Evolutionary conservation across 2,113 vertebrate genomes (phyloP), one percentile per base, ranked within the genome.

Genomic region (Pelvicachromis taeniatus): DNA sequence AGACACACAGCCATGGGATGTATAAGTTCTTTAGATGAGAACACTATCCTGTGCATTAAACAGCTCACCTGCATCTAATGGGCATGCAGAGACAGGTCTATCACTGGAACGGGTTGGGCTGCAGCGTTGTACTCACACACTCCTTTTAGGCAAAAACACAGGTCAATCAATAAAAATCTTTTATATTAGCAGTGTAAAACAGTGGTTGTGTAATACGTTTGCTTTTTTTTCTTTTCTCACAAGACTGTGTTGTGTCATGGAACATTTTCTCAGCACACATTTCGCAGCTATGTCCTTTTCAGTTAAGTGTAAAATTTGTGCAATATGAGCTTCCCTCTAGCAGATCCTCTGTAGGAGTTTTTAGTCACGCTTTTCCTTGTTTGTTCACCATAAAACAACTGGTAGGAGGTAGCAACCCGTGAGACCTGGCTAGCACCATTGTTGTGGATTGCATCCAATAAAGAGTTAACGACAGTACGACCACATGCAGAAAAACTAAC

Each of bases 41-140:
- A 88, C 85, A 81, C 59, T 88, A 80, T 83, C 85, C 81, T 80
- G 73, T 40, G 35, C 68, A 58, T 91, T 93, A 92, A 93, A 92
- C 84, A 63, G 83, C 68, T 80, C 16, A 16, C 82, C 56, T 80
- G 80, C 14, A 58, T 88, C 82, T 86, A 77, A 90, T 82, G 85
- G 91, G 90, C 94, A 55, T 93, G 95, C 92, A 89, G 63, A 48
- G 90, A 93, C 94, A 95, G 85, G 93, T 88, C 94, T 85, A 77
- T 90, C 61, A 29, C 83, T 94, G 85, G 89, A 75, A 86, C 33
- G 91, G 95, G 95, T 88, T 93, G 93, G 94, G 93, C 93, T 38
- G 17, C 58, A 84, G 31, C 26, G 1, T 61, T 82, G 79, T 54
- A 81, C 38, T 87, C 79, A 85, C 90, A 90, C 81, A 23, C 84